A percentile compares a stretch with the other conserved stretches of the same genome.
phyloP scores from a whole-genome alignment of 92 coral and sea anemone species.

The Epizoanthus scotinus region DNA sequence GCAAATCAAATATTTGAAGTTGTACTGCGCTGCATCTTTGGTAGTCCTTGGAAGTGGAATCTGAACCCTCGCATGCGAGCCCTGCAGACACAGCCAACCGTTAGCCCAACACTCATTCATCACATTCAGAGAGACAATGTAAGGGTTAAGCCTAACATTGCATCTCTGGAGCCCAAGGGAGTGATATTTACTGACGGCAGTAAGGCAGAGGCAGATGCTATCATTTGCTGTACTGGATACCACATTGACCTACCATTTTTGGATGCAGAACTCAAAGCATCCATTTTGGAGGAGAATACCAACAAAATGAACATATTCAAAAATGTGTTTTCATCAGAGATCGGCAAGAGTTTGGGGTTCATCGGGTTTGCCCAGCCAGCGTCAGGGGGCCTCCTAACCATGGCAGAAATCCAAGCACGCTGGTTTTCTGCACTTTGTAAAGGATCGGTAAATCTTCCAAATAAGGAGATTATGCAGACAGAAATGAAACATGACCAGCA shows the following conservation, averaged over 20 bases:
- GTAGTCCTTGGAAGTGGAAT: constrained; percentile 80
- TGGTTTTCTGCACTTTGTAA: constrained; percentile 85
- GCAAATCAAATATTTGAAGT: constrained; percentile 63
- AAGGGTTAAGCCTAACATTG: constrained; percentile 66
- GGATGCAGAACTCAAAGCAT: constrained; percentile 41
- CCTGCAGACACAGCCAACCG: constrained; percentile 78
- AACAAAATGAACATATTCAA: constrained; percentile 73
- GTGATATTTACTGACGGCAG: constrained; percentile 76
- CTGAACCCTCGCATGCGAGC: constrained; percentile 78
- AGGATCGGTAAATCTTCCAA: constrained; percentile 61
- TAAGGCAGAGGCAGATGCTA: constrained; percentile 50
- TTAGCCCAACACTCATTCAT: constrained; percentile 76
- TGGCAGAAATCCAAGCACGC: constrained; percentile 82
- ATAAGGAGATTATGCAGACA: constrained; percentile 45
- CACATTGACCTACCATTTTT: constrained; percentile 61
- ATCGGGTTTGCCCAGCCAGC: constrained; percentile 81
- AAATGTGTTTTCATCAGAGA: constrained; percentile 67
- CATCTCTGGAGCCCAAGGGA: constrained; percentile 36
- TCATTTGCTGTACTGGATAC: constrained; percentile 80
- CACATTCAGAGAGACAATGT: constrained; percentile 70
- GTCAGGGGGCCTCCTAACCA: constrained; percentile 75
- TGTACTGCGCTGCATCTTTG: constrained; percentile 51
- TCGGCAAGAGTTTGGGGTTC: constrained; percentile 70
- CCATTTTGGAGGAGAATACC: constrained; percentile 57
- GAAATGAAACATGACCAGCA: constrained; percentile 49